phyloP scores from a whole-genome alignment of 2,888 invertebrate species.

The Parthenolecanium corni region DNA sequence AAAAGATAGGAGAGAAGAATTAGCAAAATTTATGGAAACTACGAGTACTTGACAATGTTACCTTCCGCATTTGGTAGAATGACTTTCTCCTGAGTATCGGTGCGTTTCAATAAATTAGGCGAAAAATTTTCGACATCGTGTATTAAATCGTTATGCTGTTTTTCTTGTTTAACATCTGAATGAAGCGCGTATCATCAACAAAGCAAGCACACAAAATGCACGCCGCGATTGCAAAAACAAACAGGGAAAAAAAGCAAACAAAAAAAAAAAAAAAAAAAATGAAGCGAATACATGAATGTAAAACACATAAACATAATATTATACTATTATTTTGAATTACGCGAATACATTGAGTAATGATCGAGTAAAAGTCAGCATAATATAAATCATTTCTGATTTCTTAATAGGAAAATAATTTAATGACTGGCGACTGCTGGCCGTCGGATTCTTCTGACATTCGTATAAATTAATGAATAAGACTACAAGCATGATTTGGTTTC shows the following conservation, averaged over 20 bases:
- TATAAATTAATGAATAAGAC: too few species aligned
- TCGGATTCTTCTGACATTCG: too few species aligned
- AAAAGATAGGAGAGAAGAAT: not conserved
- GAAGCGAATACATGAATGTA: not conserved
- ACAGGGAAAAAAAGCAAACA: not conserved
- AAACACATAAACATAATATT: too few species aligned
- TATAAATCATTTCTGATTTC: too few species aligned
- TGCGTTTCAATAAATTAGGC: constrained; percentile 73
- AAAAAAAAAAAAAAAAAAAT: not conserved
- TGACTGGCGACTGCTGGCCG: too few species aligned
- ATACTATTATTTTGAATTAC: too few species aligned
- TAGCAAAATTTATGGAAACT: not conserved
- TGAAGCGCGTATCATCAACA: not conserved
- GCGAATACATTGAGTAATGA: too few species aligned
- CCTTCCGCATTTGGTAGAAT: constrained; percentile 89
- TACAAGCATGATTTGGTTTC: too few species aligned
- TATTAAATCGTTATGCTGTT: constrained; percentile 56
- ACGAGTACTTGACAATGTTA: constrained; percentile 39
- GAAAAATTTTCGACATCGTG: constrained; percentile 86
- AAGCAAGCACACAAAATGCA: constrained; percentile 6
- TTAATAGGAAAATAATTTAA: too few species aligned
- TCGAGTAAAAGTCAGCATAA: too few species aligned
- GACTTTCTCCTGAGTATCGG: constrained; percentile 82
- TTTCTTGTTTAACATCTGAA: constrained; percentile 34
- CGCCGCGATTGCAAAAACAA: not conserved